Percentiles rank a stretch among this genome's conserved stretches.
These are phyloP conservation scores for Lycaon pictus DNA, from an alignment of 2,113 vertebrate species.

Conservation along the genomic window DNA sequence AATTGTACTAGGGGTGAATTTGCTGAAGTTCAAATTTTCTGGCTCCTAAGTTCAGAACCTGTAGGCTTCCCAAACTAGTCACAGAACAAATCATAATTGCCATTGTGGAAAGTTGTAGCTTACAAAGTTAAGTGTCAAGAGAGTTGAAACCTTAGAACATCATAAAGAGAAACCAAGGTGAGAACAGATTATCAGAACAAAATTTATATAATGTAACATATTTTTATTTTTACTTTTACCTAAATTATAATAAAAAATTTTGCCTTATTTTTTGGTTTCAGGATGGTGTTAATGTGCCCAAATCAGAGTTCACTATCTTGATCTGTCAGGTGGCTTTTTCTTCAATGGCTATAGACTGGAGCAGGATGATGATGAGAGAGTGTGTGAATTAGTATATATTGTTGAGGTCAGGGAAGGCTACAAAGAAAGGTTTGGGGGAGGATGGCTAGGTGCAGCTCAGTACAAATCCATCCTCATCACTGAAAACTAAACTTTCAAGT, in stretches of 20 bases:
- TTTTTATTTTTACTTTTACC: not conserved
- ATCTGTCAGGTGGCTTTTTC: not conserved
- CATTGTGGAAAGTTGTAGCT: not conserved
- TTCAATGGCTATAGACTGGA: not conserved
- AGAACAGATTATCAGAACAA: slow-evolving; percentile 5
- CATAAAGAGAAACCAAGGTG: not conserved
- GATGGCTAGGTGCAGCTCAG: not conserved
- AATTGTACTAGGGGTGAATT: slow-evolving; percentile 28
- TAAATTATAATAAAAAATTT: not conserved
- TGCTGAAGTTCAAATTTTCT: slow-evolving; percentile 45
- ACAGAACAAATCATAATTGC: slow-evolving; percentile 47
- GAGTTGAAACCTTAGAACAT: not conserved
- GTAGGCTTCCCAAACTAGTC: not conserved
- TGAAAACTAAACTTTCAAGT: slow-evolving; percentile 37
- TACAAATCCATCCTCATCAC: not conserved
- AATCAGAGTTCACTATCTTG: slow-evolving; percentile 1
- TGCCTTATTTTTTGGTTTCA: not conserved
- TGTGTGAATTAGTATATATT: not conserved
- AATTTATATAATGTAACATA: not conserved
- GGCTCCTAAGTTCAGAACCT: slow-evolving; percentile 26
- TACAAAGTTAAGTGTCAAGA: slow-evolving; percentile 5
- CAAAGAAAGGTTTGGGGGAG: not conserved
- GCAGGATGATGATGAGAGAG: not conserved
- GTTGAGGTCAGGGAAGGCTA: not conserved
- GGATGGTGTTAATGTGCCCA: not conserved